Evolutionary conservation across 1,140 invertebrate genomes (phyloP).

Genomic region (Heliconius nattereri): DNA sequence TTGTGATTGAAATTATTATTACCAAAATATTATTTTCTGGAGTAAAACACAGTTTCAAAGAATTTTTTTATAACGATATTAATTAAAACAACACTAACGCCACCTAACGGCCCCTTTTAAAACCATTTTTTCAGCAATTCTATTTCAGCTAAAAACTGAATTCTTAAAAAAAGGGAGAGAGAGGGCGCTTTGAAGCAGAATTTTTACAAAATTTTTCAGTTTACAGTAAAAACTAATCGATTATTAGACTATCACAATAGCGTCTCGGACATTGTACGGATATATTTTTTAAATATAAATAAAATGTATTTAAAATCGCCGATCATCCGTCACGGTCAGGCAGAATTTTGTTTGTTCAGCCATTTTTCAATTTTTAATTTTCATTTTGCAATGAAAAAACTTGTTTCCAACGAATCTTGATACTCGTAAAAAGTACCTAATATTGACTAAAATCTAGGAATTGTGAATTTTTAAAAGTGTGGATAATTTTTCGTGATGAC

Average conservation of each 20-base stretch:
- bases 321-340: conserved; percentile 3
- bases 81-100: conserved; percentile 25
- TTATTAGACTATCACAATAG: not conserved
- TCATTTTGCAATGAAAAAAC: conserved; percentile 3
- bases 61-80: not conserved
- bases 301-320: conserved; percentile 16
- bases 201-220: not conserved
- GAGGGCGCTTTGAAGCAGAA: conserved; percentile 41
- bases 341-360: not conserved
- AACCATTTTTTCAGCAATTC: conserved; percentile 50
- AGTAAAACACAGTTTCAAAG: too few species aligned
- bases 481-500: conserved; percentile 8
- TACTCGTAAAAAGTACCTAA: not conserved
- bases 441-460: conserved; percentile 2
- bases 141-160: conserved; percentile 41
- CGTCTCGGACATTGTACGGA: not conserved
- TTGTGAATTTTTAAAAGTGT: conserved; percentile 3
- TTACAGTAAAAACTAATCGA: conserved; percentile 1
- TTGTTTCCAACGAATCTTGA: not conserved
- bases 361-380: conserved; percentile 9
- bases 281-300: conserved; percentile 9
- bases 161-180: conserved; percentile 47
- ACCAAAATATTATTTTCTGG: not conserved
- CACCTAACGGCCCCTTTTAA: conserved; percentile 33
- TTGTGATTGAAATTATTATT: not conserved